These are phyloP conservation scores for Tursiops truncatus DNA, from an alignment of 2,113 vertebrate genomes.

Conservation along the genomic window DNA sequence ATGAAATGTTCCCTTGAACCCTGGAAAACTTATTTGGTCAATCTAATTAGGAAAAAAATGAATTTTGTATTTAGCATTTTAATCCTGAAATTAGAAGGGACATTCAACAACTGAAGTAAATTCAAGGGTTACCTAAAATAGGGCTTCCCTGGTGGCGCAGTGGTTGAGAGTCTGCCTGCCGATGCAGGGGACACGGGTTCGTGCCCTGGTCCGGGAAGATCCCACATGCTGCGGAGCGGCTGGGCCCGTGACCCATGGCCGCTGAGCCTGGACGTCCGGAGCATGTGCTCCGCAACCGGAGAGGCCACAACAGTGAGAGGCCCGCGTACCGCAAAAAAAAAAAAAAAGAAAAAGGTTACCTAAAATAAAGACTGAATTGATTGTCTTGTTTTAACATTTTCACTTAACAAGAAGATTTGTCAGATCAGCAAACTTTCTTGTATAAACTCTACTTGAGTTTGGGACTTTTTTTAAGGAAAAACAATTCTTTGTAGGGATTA, in stretches of 20 bases:
- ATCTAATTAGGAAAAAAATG: neutral
- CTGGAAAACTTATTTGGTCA: neutral
- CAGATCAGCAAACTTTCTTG: neutral
- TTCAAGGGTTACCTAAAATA: neutral
- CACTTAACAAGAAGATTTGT: slow-evolving; percentile 1
- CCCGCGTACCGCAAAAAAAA: no score
- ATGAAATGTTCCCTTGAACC: neutral
- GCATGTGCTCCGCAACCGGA: no score
- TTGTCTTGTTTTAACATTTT: slow-evolving; percentile 22
- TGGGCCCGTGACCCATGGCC: no score
- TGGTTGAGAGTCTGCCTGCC: no score
- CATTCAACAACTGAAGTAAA: slow-evolving; percentile 18
- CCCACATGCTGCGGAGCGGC: no score
- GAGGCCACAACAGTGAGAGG: no score
- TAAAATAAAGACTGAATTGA: neutral
- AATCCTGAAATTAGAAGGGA: neutral
- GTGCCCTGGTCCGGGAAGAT: no score
- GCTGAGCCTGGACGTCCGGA: no score
- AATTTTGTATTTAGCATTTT: slow-evolving; percentile 48
- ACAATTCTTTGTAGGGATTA: neutral
- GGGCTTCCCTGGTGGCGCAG: no score
- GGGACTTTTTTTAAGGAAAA: neutral
- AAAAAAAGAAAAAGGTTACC: neutral
- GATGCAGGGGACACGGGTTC: no score
- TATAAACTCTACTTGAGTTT: neutral